Evolutionary conservation across 2,113 vertebrate genomes (phyloP), one percentile per base, ranked within the genome.

Genomic region (Hymenochirus boettgeri): DNA sequence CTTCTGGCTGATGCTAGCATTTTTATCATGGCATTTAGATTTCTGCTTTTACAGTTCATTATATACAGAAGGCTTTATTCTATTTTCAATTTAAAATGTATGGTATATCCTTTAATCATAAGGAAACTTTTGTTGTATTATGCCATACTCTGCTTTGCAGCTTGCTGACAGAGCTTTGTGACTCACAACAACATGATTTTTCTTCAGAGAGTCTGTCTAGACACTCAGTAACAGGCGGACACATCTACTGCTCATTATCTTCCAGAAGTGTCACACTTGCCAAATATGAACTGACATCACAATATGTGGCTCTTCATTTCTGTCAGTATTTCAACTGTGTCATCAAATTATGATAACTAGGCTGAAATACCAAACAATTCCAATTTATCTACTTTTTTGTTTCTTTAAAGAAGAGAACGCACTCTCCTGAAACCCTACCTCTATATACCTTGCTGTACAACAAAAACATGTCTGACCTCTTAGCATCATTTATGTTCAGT

Each of bases 271-370:
- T 70, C 58, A 42, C 39, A 63, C n/a, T 5, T 47, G 37, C 57
- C 33, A 60, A 65, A 72, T 71, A 12, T 65, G 22, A 73, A 73
- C 22, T 39, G 0, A 65, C 47, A 58, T 19, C 26, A 60, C 55
- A 65, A 71, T 48, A 1, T 69, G 27, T 2, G 0, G 37, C 60
- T 52, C 52, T 18, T 45, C 22, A 60, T 45, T 60, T 57, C 31
- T 22, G 26, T 10, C 23, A 60, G 67, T 13, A 22, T 7, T 70
- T 73, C 63, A 69, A 70, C 55, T 35, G 17, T 1, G 17, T 1
- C 24, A 29, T 5, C 65, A 60, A 35, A 42, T 42, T 58, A 27
- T 33, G 31, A 13, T 62, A 59, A 62, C 18, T 55, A 13, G 21
- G 26, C 37, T 27, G 12, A 7, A 64, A 15, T 11, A 24, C 35